phyloP scores from a whole-genome alignment of 2,888 invertebrate species.

The Cordylochernes scorpioides region DNA sequence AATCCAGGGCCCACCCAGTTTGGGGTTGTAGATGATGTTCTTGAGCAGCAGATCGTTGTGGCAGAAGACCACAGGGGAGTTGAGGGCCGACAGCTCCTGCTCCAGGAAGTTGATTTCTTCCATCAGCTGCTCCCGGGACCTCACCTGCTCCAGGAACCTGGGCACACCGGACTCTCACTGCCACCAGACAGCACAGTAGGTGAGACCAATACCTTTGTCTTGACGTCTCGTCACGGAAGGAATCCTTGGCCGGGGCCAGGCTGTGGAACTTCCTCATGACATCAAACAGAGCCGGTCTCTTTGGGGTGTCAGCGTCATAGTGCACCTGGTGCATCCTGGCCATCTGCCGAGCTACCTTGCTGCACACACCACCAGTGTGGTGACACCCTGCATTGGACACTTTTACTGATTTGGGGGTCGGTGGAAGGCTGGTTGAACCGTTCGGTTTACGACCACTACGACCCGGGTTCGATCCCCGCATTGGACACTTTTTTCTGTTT shows the following conservation, averaged over 20 bases:
- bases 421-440: too few species aligned
- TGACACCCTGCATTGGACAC: too few species aligned
- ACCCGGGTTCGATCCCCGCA: too few species aligned
- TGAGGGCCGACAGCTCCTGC: conserved; percentile 24
- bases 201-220: conserved; percentile 35
- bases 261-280: conserved; percentile 30
- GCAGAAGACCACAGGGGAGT: conserved; percentile 58
- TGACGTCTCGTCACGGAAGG: conserved; percentile 30
- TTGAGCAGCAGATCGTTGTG: conserved; percentile 90
- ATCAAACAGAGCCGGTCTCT: conserved; percentile 48
- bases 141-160: too few species aligned
- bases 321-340: conserved; percentile 26
- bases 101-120: conserved; percentile 37
- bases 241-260: conserved; percentile 16
- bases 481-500: too few species aligned
- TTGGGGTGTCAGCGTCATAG: too few species aligned
- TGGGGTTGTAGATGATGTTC: conserved; percentile 60
- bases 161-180: too few species aligned
- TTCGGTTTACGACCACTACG: too few species aligned
- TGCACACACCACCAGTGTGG: conserved; percentile 12
- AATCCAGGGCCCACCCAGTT: conserved; percentile 14
- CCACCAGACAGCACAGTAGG: too few species aligned
- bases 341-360: conserved; percentile 42
- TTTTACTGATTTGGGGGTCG: too few species aligned
- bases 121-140: conserved; percentile 36